Conservation (phyloP, 2,888 invertebrate species). For the Podabrus alpinus region DNA sequence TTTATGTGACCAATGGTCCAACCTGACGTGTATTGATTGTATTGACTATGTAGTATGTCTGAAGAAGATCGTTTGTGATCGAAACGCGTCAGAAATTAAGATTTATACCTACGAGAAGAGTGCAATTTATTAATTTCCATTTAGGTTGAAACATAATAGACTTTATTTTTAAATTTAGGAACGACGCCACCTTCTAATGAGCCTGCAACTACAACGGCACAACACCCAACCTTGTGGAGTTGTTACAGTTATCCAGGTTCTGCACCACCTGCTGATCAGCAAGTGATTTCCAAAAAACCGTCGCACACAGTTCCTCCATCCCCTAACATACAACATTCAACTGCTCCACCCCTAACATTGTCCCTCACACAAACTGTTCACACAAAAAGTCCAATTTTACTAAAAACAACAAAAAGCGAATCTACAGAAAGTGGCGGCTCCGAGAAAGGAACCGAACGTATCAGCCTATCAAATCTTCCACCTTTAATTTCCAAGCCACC, state of each 20-base stretch:
- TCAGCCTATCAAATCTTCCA: conserved; percentile 41
- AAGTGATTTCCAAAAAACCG: conserved; percentile 39
- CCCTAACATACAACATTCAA: conserved; percentile 44
- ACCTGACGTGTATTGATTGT: too few species aligned
- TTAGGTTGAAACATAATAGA: too few species aligned
- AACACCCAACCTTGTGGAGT: conserved; percentile 56
- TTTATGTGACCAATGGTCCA: too few species aligned
- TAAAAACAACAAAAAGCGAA: conserved; percentile 34
- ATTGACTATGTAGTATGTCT: too few species aligned
- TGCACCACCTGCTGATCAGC: conserved; percentile 49
- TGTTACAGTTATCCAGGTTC: conserved; percentile 60
- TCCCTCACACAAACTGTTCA: conserved; percentile 12
- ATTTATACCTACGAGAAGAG: too few species aligned
- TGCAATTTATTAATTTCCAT: too few species aligned
- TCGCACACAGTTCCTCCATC: conserved; percentile 58
- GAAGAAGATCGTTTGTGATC: too few species aligned
- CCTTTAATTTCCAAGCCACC: conserved; percentile 63
- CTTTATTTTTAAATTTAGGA: conserved; percentile 40
- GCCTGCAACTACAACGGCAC: conserved; percentile 37
- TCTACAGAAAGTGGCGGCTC: conserved; percentile 36
- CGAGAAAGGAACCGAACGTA: conserved; percentile 36
- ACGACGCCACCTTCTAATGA: conserved; percentile 70
- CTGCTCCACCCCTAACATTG: conserved; percentile 20
- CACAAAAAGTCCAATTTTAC: conserved; percentile 1
- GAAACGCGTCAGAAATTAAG: too few species aligned